Evolutionary conservation across 2,797 vertebrate genomes (phyloP), one percentile per base, ranked within the genome.

Genomic region (Neopelma chrysocephalum): DNA sequence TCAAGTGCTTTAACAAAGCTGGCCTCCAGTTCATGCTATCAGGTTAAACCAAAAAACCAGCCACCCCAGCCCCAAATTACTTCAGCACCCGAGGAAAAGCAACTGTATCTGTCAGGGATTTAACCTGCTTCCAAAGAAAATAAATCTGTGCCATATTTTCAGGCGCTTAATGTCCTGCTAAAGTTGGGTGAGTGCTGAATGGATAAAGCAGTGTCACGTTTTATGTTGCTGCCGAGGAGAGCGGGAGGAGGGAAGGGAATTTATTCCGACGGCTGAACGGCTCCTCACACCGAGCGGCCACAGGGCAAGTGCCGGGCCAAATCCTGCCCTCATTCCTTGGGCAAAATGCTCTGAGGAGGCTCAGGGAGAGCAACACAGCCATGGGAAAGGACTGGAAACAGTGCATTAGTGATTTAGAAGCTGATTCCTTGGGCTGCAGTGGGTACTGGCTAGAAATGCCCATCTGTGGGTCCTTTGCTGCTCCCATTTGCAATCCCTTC

Each of bases 161-260:
- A 96, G 94, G 90, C 32, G 1, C 82, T 96, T 96, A 94, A 96
- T 32, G 94, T 91, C 95, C 94, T 96, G 96, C 82, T 94, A 62
- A 86, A 93, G 89, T 72, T 90, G 96, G 86, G 96, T 36, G 86
- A 95, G 96, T 18, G 85, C 58, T 94, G 96, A 86, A 94, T 94
- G 96, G 96, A 72, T 89, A 95, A 96, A 97, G 96, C 96, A 96
- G 95, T 22, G 69, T 86, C 95, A 56, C 82, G 40, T 93, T 94
- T 91, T 88, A 47, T 61, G 93, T 4, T 31, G 84, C 87, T 87
- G 92, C 87, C 50, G 75, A 87, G 81, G 78, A 15, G 86, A 43
- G 3, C 61, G 4, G 64, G 51, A 91, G 87, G 77, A 94, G 89
- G 75, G 82, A 57, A 66, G 68, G 71, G 76, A 40, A 92, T 94